These are phyloP conservation scores for Cheilosia scutellata DNA, from an alignment of 2,888 invertebrate species.

Conservation along the genomic window DNA sequence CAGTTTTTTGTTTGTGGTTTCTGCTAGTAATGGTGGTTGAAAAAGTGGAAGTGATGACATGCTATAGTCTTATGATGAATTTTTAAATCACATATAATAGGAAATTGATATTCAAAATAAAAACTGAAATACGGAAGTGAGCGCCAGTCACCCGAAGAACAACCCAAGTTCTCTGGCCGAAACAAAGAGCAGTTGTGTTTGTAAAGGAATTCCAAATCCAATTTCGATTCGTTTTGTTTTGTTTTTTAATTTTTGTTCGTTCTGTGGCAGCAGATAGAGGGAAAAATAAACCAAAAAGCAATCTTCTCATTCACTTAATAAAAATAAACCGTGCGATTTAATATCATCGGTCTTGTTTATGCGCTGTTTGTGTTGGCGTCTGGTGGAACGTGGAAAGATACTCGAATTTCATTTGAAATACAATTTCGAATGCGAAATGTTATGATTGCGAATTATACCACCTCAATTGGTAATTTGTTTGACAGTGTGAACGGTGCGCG, in stretches of 20 bases:
- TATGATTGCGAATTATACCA: conserved; percentile 51
- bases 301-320: conserved; percentile 46
- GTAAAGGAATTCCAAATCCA: conserved; percentile 39
- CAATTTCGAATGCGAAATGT: conserved; percentile 40
- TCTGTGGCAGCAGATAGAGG: conserved; percentile 3
- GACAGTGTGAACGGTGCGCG: conserved; percentile 55
- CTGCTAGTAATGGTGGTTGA: conserved; percentile 1
- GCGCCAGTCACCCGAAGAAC: conserved; percentile 19
- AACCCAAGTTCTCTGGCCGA: not conserved
- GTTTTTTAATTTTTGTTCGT: conserved; percentile 8
- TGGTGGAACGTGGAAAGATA: conserved; percentile 16
- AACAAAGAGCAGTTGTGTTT: conserved; percentile 30
- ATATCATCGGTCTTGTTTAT: conserved; percentile 24
- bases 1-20: not conserved
- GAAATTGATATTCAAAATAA: conserved; percentile 23
- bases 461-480: conserved; percentile 32
- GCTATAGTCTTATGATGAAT: conserved; percentile 21
- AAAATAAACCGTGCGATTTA: conserved; percentile 49
- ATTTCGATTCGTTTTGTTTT: conserved; percentile 34
- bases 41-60: conserved; percentile 41
- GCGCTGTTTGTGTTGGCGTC: conserved; percentile 12
- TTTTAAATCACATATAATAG: conserved; percentile 8
- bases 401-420: conserved; percentile 33
- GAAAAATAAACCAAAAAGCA: conserved; percentile 30
- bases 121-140: conserved; percentile 47